phyloP scores from a whole-genome alignment of 30 jellyfish, hydroid and myxozoan species.

The Clytia hemisphaerica region DNA sequence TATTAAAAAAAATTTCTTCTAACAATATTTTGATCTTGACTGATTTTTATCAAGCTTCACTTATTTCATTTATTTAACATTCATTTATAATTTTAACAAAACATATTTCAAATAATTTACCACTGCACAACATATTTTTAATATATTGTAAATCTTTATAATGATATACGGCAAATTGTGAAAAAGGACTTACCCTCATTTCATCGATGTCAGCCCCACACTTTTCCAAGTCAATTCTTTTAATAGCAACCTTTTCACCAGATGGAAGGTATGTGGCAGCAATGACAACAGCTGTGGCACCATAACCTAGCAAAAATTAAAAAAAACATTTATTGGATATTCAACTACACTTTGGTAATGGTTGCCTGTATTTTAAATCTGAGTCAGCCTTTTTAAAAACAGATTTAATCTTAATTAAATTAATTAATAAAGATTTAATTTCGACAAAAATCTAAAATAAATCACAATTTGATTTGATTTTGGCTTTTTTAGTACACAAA shows the following conservation, averaged over 20 bases:
- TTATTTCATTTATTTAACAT: not conserved
- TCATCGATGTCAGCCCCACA: conserved; percentile 98
- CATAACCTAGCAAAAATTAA: conserved; percentile 60
- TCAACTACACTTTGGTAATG: too few relatives aligned
- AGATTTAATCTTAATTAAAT: too few relatives aligned
- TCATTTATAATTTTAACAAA: not conserved
- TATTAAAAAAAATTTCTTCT: too few relatives aligned
- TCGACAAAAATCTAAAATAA: too few relatives aligned
- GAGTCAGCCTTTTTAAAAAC: too few relatives aligned
- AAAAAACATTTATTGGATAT: too few relatives aligned
- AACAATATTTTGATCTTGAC: too few relatives aligned
- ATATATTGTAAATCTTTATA: not conserved
- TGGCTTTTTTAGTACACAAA: too few relatives aligned
- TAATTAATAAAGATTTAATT: too few relatives aligned
- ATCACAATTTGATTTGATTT: too few relatives aligned
- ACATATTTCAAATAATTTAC: not conserved
- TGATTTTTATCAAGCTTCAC: too few relatives aligned
- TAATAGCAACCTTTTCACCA: conserved; percentile 89
- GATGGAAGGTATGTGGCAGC: conserved; percentile 62
- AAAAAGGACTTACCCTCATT: conserved; percentile 65
- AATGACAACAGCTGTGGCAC: conserved; percentile 98
- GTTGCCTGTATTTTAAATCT: too few relatives aligned
- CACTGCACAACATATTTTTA: not conserved
- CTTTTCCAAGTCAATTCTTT: conserved; percentile 89
- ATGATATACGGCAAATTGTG: not conserved